Evolutionary conservation across 2,888 invertebrate genomes (phyloP).

Genomic region (Lithophane semibrunnea): DNA sequence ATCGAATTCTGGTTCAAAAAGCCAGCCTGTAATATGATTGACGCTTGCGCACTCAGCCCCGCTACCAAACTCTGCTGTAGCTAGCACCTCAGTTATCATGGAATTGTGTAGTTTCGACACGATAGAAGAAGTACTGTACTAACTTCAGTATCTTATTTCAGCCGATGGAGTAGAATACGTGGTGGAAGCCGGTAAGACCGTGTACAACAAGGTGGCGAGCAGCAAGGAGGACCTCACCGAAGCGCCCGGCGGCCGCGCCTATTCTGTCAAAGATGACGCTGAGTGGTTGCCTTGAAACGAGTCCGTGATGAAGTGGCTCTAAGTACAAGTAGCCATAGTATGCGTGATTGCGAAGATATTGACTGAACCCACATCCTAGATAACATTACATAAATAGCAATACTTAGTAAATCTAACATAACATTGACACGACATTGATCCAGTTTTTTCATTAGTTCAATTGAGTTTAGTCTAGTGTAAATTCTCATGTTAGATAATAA

Average conservation of each 20-base stretch:
- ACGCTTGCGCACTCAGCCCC: neutral
- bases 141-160: conserved; percentile 65
- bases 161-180: conserved; percentile 93
- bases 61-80: neutral
- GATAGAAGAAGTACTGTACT: neutral
- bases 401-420: neutral
- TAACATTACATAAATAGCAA: conserved; percentile 2
- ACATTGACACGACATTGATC: neutral
- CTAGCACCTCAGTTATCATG: neutral
- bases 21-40: neutral
- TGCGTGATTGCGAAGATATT: conserved; percentile 6
- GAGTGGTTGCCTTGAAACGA: conserved; percentile 90
- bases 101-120: neutral
- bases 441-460: neutral
- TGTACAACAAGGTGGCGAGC: conserved; percentile 91
- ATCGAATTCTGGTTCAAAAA: neutral
- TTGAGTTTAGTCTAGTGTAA: neutral
- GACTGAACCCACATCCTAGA: conserved; percentile 28
- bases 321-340: conserved; percentile 45
- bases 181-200: conserved; percentile 92
- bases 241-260: conserved; percentile 69
- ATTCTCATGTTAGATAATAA: neutral
- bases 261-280: conserved; percentile 83
- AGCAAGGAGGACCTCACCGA: conserved; percentile 87
- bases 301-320: neutral